Base-by-base conservation (phyloP, 2,113 vertebrate species). In the Orycteropus afer region DNA sequence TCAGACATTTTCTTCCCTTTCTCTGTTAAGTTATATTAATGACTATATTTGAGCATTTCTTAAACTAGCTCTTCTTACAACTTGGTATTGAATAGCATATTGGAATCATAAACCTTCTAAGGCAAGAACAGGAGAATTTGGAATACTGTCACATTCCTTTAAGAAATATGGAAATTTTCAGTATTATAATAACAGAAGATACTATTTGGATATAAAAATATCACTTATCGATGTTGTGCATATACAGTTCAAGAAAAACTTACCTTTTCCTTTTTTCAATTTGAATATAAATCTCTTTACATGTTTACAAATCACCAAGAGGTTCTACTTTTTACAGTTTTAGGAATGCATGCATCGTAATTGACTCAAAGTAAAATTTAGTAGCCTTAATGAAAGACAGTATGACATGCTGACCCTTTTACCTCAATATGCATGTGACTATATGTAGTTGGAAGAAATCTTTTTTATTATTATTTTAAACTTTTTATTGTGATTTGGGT, bases 181-280 rank as follows among this genome's bases (percentile, higher is more conserved):
- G 22, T 61, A 45, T 90, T 90, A 57, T n/a, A n/a, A n/a, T n/a
- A n/a, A n/a, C 4, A 79, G 47, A 59, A 37, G 47, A 77, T 51
- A n/a, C 79, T n/a, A n/a, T 84, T 88, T 81, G 77, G 65, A 83
- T 73, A 57, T 91, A 88, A 91, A 86, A 47, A 63, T 83, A 82
- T 81, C 82, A 87, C 37, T 40, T 71, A 78, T 89, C 6, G 74
- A 53, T 37, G 8, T 84, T 51, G 13, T 3, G 61, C 55, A 45
- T 80, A 59, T 80, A 45, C 55, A 65, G 67, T 37, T 93, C 23
- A 83, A 71, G 20, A 83, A 45, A 80, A 51, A 69, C 42, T 73
- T 51, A 32, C n/a, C 13, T 80, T 91, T 88, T 84, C 91, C 3
- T 91, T 7, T 90, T n/a, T n/a, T n/a, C n/a, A n/a, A n/a, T n/a